Evolutionary conservation across 2,113 vertebrate genomes (phyloP).

Genomic region (Poeciliopsis retropinna): DNA sequence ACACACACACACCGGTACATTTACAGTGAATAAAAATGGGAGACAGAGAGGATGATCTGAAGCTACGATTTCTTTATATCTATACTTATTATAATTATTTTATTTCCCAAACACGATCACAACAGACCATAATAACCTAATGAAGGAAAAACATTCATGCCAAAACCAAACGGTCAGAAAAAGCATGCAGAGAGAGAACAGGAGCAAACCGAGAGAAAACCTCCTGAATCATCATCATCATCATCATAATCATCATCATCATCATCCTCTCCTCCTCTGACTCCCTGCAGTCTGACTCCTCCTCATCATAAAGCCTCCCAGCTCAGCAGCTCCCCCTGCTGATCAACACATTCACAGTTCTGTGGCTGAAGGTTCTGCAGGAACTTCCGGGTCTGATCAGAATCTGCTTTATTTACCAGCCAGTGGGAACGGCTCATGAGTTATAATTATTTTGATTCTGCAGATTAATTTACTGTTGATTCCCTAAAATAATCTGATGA

Average conservation of each 20-base stretch:
- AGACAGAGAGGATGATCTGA: constrained; percentile 6
- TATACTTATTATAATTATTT: constrained; percentile 8
- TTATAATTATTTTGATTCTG: not conserved
- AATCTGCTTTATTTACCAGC: not conserved
- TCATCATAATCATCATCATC: not conserved
- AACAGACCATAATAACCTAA: constrained; percentile 66
- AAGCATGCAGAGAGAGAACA: constrained; percentile 74
- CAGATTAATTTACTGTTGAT: not conserved
- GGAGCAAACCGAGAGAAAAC: constrained; percentile 52
- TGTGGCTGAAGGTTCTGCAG: not conserved
- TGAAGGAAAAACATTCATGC: constrained; percentile 72
- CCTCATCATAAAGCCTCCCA: not conserved
- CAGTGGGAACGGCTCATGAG: not conserved
- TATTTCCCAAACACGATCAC: constrained; percentile 70
- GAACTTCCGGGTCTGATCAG: not conserved
- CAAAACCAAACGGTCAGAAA: constrained; percentile 55
- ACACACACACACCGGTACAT: constrained; percentile 14
- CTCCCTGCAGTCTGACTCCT: not conserved
- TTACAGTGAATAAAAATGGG: constrained; percentile 60
- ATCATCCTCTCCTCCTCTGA: not conserved
- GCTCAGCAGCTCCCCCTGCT: not conserved
- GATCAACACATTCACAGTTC: not conserved
- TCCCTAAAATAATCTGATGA: not conserved
- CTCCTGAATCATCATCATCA: not conserved
- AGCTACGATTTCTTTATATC: constrained; percentile 22